Evolutionary conservation across 2,888 invertebrate genomes (phyloP).

Genomic region (Neoascia interrupta): DNA sequence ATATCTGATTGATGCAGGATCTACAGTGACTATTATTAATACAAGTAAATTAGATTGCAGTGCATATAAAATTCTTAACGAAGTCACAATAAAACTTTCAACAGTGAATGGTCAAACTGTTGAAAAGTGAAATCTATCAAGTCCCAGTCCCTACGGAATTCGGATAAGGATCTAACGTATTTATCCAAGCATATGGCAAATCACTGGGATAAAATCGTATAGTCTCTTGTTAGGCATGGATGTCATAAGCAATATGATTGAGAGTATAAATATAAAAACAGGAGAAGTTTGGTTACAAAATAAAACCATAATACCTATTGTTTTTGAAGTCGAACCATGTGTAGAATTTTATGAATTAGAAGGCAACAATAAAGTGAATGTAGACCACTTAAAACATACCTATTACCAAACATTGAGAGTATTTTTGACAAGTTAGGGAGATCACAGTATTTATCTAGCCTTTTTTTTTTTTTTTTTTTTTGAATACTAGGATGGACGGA

Average conservation of each 20-base stretch:
- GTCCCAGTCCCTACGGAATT: constrained; percentile 6
- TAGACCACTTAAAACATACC: no score
- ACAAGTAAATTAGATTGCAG: constrained; percentile 12
- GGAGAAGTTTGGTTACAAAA: background rate
- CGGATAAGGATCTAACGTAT: background rate
- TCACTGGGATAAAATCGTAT: no score
- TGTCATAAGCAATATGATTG: constrained; percentile 8
- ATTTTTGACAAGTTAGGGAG: background rate
- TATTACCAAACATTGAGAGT: background rate
- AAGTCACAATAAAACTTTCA: constrained; percentile 10
- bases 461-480: no score
- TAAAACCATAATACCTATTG: constrained; percentile 12
- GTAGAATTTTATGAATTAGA: constrained; percentile 9
- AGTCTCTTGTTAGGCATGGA: constrained; percentile 6
- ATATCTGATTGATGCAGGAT: no score
- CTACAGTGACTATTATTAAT: constrained; percentile 9
- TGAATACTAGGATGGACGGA: no score
- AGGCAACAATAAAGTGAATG: background rate
- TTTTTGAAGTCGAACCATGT: no score
- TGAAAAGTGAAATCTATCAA: constrained; percentile 10
- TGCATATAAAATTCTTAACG: constrained; percentile 11
- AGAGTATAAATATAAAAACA: background rate
- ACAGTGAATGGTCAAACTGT: background rate
- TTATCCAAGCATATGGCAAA: constrained; percentile 2
- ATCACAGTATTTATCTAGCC: background rate